These are phyloP conservation scores for Neopipo cinnamomea DNA, from an alignment of 2,113 vertebrate genomes.

Conservation along the genomic window DNA sequence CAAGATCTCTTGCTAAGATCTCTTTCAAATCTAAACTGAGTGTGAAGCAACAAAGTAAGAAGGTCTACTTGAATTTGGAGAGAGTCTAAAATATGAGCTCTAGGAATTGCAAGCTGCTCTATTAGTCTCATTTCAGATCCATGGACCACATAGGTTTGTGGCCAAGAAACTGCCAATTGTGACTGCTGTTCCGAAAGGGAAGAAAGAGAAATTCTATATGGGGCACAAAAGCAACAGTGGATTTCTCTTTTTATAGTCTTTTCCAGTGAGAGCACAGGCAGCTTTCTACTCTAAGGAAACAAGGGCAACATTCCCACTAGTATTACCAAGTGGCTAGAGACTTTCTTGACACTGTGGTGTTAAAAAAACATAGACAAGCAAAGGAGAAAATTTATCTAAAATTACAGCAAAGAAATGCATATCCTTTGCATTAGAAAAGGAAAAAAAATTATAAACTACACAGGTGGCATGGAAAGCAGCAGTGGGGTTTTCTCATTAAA, in stretches of 20 bases:
- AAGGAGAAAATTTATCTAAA: neutral
- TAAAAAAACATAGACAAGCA: neutral
- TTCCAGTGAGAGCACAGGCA: neutral
- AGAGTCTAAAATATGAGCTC: neutral
- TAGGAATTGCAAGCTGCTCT: neutral
- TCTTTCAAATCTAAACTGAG: neutral
- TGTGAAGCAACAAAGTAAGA: neutral
- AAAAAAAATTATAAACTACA: neutral
- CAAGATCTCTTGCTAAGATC: neutral
- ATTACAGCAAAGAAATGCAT: neutral
- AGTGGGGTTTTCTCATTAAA: neutral
- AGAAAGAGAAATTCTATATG: slow-evolving; percentile 18
- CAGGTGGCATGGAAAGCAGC: neutral
- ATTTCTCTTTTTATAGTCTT: slow-evolving; percentile 38
- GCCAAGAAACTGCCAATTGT: slow-evolving; percentile 15
- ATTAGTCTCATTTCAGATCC: neutral
- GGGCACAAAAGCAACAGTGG: slow-evolving; percentile 15
- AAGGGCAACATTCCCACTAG: neutral
- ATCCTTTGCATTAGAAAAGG: neutral
- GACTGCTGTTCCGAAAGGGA: slow-evolving; percentile 31
- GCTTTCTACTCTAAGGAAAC: neutral
- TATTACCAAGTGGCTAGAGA: neutral
- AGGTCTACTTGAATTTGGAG: neutral
- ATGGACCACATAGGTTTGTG: neutral
- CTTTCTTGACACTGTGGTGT: neutral